Base-by-base conservation (phyloP, 2,888 invertebrate genomes). In the Myopa testacea region DNA sequence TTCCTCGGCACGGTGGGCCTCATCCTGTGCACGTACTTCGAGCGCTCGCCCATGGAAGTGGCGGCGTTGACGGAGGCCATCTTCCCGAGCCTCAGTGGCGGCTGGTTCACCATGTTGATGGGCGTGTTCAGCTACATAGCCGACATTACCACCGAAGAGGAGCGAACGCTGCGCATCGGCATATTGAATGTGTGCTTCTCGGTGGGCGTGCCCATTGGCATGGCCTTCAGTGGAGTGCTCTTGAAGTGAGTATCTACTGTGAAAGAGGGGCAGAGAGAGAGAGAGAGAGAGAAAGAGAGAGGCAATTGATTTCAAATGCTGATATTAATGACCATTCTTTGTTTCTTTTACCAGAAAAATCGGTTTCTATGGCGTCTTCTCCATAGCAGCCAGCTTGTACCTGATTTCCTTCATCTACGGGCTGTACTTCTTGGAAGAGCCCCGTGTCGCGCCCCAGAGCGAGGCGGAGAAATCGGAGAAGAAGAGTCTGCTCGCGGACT, bases 51-150 rank as follows among this genome's bases (percentile, higher is more conserved):
- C 0, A 94, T 95, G 91, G 95, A 95, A 90, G 94, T 92, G 3
- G 94, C 94, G 19, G 95, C 94, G 0, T 91, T 95, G 6, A 93
- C 94, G 0, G 95, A 95, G 88, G 94, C 95, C 0, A 91, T 95
- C 81, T 95, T 95, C 88, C 95, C 95, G 4, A 95, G 95, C 0
- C 85, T 95, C 8, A 95, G 95, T 1, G 89, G 95, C 12, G 95
- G 95, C 10, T 95, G 95, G 95, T 95, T 95, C 87, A 95, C 95
- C 50, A 95, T 95, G 95, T 93, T 96, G 84, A 95, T 96, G 95
- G 95, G 95, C 34, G 93, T 96, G 81, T 95, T 97, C 89, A 95
- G 95, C 89, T 97, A 96, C 86, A 94, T 97, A 78, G 95, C 94
- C 3, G 96, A 97, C 86, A 94, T 96, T 19, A 96, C 96, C 4